These are phyloP conservation scores for Orchestes rusci DNA, from an alignment of 2,888 invertebrate genomes.

Conservation along the genomic window DNA sequence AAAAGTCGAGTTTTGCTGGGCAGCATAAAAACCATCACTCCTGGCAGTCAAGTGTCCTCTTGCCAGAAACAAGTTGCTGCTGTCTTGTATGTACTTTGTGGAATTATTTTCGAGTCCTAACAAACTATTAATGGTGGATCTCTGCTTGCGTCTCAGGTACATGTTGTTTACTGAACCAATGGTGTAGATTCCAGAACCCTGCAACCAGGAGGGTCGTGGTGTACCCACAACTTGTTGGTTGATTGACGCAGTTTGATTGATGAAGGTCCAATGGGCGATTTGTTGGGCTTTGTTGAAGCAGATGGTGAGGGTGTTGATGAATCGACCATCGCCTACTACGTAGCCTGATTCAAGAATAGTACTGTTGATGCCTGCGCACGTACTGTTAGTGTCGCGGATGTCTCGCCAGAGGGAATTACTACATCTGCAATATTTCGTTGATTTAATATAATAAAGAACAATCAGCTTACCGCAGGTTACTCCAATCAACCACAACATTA, in stretches of 20 bases:
- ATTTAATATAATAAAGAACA: too few species aligned
- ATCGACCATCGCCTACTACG: conserved; percentile 40
- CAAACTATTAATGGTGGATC: conserved; percentile 34
- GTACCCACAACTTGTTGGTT: conserved; percentile 11
- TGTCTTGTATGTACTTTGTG: conserved; percentile 45
- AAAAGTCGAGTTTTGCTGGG: conserved; percentile 53
- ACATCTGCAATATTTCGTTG: too few species aligned
- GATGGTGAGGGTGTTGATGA: conserved; percentile 46
- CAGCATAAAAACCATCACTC: conserved; percentile 53
- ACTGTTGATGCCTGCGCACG: too few species aligned
- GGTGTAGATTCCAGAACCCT: conserved; percentile 45
- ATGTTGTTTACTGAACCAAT: conserved; percentile 36
- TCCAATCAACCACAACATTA: too few species aligned
- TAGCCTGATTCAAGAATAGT: conserved; percentile 47
- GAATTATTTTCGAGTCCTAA: conserved; percentile 31
- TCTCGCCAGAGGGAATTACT: conserved; percentile 1
- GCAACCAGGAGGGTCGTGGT: conserved; percentile 43
- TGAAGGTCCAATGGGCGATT: conserved; percentile 49
- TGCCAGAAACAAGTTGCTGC: conserved; percentile 43
- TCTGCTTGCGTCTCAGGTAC: conserved; percentile 35
- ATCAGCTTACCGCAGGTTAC: too few species aligned
- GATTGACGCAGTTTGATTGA: conserved; percentile 39
- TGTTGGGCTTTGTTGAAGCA: conserved; percentile 49
- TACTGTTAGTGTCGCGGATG: conserved; percentile 2
- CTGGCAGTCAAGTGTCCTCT: conserved; percentile 58